Evolutionary conservation across 2,888 invertebrate genomes (phyloP).

Genomic region (Pheosia gnoma): DNA sequence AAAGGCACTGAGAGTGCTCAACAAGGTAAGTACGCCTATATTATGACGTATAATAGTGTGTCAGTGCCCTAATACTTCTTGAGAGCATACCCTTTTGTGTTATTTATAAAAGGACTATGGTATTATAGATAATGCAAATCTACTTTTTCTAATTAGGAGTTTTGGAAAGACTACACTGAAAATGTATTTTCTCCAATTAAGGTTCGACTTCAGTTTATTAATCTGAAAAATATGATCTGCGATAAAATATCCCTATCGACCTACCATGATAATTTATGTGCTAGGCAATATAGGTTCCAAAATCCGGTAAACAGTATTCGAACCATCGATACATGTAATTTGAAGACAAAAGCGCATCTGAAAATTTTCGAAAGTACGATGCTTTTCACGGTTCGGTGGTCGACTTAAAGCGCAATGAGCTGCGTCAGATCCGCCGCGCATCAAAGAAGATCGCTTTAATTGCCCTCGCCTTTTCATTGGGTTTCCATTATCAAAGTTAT

Average conservation of each 20-base stretch:
- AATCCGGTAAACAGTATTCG: background rate
- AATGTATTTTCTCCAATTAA: no score
- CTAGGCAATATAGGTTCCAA: background rate
- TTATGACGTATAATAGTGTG: background rate
- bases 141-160: no score
- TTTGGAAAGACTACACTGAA: no score
- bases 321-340: conserved; percentile 1
- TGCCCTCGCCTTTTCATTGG: conserved; percentile 41
- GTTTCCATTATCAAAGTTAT: conserved; percentile 32
- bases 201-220: no score
- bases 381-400: conserved; percentile 51
- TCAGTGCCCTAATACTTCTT: background rate
- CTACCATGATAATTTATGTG: no score
- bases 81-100: conserved; percentile 7
- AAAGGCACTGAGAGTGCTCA: conserved; percentile 7
- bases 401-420: conserved; percentile 57
- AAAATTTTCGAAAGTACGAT: conserved; percentile 47
- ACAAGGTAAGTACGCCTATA: background rate
- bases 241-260: no score
- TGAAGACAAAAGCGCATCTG: conserved; percentile 21
- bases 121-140: no score
- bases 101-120: background rate
- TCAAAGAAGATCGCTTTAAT: conserved; percentile 61
- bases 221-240: no score
- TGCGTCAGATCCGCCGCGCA: conserved; percentile 45